A percentile compares a stretch with the other conserved stretches of the same genome.
These are phyloP conservation scores for Exephanes ischioxanthus DNA, from an alignment of 2,888 invertebrate genomes.

Conservation along the genomic window DNA sequence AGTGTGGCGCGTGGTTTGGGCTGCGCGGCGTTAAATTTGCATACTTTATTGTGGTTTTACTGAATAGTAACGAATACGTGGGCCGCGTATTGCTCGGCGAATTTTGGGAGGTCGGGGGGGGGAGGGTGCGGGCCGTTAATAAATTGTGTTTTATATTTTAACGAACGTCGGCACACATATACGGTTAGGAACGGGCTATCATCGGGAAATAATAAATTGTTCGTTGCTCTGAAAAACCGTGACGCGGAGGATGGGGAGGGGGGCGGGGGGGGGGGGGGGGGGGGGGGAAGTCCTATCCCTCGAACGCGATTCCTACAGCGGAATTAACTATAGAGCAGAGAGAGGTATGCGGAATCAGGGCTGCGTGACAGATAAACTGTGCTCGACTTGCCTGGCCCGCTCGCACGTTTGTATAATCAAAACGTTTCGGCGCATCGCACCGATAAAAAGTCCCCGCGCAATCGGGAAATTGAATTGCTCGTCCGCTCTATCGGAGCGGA, in stretches of 20 bases:
- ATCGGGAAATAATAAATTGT: constrained; percentile 57
- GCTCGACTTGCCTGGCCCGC: constrained; percentile 36
- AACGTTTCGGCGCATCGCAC: constrained; percentile 58
- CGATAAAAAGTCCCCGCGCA: constrained; percentile 63
- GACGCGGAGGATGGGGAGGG: neutral
- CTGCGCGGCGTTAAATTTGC: constrained; percentile 58
- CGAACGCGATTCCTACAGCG: constrained; percentile 7
- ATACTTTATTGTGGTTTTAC: constrained; percentile 64
- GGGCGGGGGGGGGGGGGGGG: constrained; percentile 1
- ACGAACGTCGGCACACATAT: constrained; percentile 17
- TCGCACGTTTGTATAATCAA: constrained; percentile 60
- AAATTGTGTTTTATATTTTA: constrained; percentile 59
- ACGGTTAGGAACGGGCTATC: constrained; percentile 1
- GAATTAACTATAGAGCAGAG: constrained; percentile 6
- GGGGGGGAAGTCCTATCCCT: constrained; percentile 3
- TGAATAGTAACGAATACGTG: constrained; percentile 50
- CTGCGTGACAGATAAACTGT: constrained; percentile 60
- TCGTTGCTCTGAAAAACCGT: constrained; percentile 10
- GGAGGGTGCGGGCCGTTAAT: constrained; percentile 43
- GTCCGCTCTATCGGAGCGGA: constrained; percentile 56
- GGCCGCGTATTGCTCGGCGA: constrained; percentile 45
- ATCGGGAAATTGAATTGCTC: constrained; percentile 65
- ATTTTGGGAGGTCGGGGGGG: neutral
- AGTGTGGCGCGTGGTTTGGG: constrained; percentile 17
- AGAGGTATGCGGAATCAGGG: constrained; percentile 46